A percentile compares a stretch with the other conserved stretches of the same genome.
Evolutionary conservation across 2,113 vertebrate species (phyloP).

Genomic region (Trichomycterus rosablanca): DNA sequence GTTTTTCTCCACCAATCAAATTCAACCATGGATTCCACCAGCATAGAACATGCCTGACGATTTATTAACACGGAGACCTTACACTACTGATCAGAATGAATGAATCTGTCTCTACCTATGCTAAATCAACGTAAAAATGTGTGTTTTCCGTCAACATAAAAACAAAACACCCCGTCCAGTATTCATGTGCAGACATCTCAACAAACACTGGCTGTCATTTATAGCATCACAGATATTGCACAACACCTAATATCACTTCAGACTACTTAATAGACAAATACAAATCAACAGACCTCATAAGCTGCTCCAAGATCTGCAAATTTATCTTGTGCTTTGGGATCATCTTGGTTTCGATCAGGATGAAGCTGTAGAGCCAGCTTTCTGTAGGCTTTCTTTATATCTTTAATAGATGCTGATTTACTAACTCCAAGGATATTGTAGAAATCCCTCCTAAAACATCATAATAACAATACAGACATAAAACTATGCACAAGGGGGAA

Average conservation of each 20-base stretch:
- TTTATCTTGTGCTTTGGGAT: slow-evolving; percentile 89
- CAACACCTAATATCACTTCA: neutral
- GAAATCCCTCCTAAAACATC: slow-evolving; percentile 91
- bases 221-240: neutral
- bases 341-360: slow-evolving; percentile 92
- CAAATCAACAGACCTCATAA: slow-evolving; percentile 80
- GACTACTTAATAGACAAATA: neutral
- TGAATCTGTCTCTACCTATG: too few relatives aligned
- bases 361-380: slow-evolving; percentile 94
- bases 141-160: too few relatives aligned
- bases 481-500: too few relatives aligned
- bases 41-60: slow-evolving; percentile 46
- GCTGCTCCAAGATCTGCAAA: slow-evolving; percentile 95
- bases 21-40: slow-evolving; percentile 43
- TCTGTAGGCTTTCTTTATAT: slow-evolving; percentile 97
- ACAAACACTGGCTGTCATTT: neutral
- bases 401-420: slow-evolving; percentile 83
- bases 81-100: too few relatives aligned
- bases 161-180: too few relatives aligned
- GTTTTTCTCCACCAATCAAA: slow-evolving; percentile 61
- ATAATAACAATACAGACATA: neutral
- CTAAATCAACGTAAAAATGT: too few relatives aligned
- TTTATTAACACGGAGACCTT: too few relatives aligned
- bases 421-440: slow-evolving; percentile 94
- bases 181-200: too few relatives aligned